A percentile compares a stretch with the other conserved stretches of the same genome.
These are phyloP conservation scores for Fopius arisanus DNA, from an alignment of 1,140 invertebrate species.

Conservation along the genomic window DNA sequence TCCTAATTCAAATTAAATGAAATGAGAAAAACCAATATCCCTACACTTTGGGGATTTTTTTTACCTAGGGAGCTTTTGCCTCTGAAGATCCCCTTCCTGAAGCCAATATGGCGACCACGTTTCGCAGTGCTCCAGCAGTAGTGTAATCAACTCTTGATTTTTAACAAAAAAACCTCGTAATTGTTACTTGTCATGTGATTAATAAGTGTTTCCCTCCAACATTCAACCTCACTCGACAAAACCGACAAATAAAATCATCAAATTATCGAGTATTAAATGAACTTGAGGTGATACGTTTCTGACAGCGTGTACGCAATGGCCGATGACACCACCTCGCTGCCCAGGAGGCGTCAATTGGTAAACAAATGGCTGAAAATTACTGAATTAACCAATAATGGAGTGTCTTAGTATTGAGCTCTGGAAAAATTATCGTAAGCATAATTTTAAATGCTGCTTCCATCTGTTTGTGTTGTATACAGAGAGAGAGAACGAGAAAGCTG, in stretches of 20 bases:
- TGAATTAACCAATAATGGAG: slow-evolving; percentile 1
- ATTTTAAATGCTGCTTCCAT: not conserved
- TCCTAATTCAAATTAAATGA: not conserved
- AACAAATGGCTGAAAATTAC: slow-evolving; percentile 42
- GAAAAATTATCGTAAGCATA: slow-evolving; percentile 20
- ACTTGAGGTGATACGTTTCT: slow-evolving; percentile 51
- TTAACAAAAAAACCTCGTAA: slow-evolving; percentile 9
- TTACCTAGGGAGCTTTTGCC: not conserved
- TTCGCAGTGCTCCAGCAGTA: slow-evolving; percentile 28
- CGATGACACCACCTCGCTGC: slow-evolving; percentile 53
- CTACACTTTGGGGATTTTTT: not conserved
- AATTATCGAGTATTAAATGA: not conserved
- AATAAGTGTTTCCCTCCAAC: not conserved
- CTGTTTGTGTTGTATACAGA: slow-evolving; percentile 65
- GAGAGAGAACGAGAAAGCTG: slow-evolving; percentile 87
- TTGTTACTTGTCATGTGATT: not conserved
- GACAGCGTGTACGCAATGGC: slow-evolving; percentile 57
- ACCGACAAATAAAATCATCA: slow-evolving; percentile 1
- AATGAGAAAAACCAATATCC: not conserved
- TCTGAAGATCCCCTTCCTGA: slow-evolving; percentile 10
- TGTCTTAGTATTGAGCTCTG: not conserved
- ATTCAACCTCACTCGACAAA: not conserved
- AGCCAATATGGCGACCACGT: slow-evolving; percentile 47
- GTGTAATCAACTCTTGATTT: slow-evolving; percentile 32
- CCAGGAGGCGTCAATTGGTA: slow-evolving; percentile 62